Conservation (phyloP, 1,140 invertebrate genomes). For the Drusus annulatus region DNA sequence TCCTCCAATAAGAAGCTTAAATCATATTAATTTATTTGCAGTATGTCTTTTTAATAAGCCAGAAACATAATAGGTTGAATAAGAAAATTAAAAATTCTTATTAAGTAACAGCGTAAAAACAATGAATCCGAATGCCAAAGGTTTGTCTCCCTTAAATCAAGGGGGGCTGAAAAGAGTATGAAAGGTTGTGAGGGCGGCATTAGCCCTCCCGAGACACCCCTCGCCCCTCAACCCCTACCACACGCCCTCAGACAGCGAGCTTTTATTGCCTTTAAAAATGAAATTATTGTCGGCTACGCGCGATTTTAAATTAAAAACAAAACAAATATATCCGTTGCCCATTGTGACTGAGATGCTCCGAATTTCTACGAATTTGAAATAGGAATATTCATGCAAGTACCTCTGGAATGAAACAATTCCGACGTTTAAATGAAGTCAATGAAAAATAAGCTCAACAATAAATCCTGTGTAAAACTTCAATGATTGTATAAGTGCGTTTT, state of each 20-base stretch:
- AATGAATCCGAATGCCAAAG: not conserved
- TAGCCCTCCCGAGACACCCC: conserved; percentile 55
- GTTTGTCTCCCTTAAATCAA: conserved; percentile 35
- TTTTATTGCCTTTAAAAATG: conserved; percentile 55
- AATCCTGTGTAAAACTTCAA: no score
- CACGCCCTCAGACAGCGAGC: conserved; percentile 27
- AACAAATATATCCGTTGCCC: conserved; percentile 47
- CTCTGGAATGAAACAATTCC: no score
- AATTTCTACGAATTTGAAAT: conserved; percentile 21
- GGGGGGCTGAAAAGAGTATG: conserved; percentile 44
- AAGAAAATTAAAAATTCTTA: no score
- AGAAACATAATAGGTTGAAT: no score
- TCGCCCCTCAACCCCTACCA: not conserved
- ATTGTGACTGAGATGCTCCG: conserved; percentile 26
- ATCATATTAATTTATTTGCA: no score
- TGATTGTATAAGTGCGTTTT: no score
- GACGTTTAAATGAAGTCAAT: no score
- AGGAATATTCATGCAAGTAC: conserved; percentile 3
- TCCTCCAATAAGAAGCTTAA: no score
- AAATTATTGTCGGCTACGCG: conserved; percentile 53
- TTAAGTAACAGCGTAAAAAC: no score
- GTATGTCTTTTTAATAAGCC: no score
- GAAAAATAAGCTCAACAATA: no score
- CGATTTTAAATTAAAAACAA: conserved; percentile 54
- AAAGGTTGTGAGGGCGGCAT: conserved; percentile 54